These are phyloP conservation scores for Equus quagga DNA, from an alignment of 2,113 vertebrate genomes.

Conservation along the genomic window DNA sequence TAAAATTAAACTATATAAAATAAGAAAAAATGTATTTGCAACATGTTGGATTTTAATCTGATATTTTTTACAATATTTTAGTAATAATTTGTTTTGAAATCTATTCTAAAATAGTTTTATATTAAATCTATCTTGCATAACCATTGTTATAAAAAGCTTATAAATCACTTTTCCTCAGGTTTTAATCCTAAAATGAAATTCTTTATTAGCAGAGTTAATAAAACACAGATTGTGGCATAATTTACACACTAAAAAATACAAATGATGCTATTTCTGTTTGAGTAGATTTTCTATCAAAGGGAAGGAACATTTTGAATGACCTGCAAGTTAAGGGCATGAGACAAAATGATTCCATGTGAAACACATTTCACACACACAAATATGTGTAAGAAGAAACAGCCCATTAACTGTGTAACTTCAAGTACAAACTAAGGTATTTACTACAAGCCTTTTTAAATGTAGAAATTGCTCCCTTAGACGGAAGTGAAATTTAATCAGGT, in stretches of 20 bases:
- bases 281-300: conserved; percentile 45
- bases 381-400: neutral
- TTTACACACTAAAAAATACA: neutral
- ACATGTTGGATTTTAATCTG: neutral
- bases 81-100: conserved; percentile 29
- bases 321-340: neutral
- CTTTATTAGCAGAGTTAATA: conserved; percentile 54
- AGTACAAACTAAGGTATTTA: conserved; percentile 2
- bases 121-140: neutral
- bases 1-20: conserved; percentile 11
- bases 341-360: conserved; percentile 34
- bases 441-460: conserved; percentile 25
- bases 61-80: conserved; percentile 38
- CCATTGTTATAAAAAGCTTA: conserved; percentile 16
- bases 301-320: conserved; percentile 50
- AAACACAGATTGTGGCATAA: conserved; percentile 41
- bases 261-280: conserved; percentile 29
- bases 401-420: neutral
- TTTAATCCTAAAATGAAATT: conserved; percentile 70
- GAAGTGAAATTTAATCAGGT: neutral
- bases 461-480: neutral
- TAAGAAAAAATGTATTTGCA: neutral
- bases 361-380: neutral
- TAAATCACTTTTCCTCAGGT: conserved; percentile 47
- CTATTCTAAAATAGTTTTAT: conserved; percentile 7